These are phyloP conservation scores for Heliocidaris erythrogramma DNA, from an alignment of 35 echinoderm and acorn worm species.

Conservation along the genomic window DNA sequence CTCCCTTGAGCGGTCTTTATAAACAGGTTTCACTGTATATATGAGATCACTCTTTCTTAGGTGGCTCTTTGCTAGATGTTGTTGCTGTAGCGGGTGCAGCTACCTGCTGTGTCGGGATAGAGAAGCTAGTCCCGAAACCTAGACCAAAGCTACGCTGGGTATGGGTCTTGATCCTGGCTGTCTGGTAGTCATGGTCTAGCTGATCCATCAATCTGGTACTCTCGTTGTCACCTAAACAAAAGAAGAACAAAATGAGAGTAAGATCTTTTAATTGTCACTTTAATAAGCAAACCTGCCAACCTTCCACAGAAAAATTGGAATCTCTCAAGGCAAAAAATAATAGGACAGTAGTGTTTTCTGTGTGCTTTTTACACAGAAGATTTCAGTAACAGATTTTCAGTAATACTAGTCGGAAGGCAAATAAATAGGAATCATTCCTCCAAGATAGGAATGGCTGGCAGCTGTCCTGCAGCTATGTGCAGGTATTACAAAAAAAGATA, in stretches of 20 bases:
- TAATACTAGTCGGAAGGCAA: too few species aligned
- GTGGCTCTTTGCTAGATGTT: background rate
- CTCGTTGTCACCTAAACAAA: background rate
- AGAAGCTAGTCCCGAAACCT: conserved; percentile 57
- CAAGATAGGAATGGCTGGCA: too few species aligned
- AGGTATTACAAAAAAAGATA: too few species aligned
- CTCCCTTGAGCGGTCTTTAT: too few species aligned
- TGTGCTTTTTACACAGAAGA: too few species aligned
- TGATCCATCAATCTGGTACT: conserved; percentile 25
- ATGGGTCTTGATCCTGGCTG: conserved; percentile 91
- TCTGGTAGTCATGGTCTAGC: conserved; percentile 88
- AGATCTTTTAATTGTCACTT: background rate
- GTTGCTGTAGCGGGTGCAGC: background rate
- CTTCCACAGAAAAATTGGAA: too few species aligned
- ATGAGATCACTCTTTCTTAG: background rate
- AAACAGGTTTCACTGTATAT: too few species aligned
- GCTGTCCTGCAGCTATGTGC: too few species aligned
- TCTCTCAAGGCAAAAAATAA: too few species aligned
- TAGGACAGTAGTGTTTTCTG: too few species aligned
- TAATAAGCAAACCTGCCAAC: too few species aligned
- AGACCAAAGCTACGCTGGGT: conserved; percentile 96
- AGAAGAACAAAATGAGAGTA: background rate
- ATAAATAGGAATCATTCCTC: background rate
- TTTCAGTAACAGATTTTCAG: too few species aligned
- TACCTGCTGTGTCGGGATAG: background rate